Conservation (phyloP, 2,888 invertebrate genomes). For the Acleris emargana region DNA sequence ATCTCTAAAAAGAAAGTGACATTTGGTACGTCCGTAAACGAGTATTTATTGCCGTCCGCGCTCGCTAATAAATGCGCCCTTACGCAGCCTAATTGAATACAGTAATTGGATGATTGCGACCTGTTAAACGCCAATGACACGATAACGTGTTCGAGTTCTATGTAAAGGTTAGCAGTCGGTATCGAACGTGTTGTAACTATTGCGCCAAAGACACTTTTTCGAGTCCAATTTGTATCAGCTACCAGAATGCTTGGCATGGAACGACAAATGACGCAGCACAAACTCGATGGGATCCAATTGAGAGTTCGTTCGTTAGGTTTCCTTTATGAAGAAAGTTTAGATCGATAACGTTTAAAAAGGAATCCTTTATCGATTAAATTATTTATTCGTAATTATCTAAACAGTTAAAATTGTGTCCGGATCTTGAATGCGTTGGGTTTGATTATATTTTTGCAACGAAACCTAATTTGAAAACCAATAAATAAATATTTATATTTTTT, state of each 20-base stretch:
- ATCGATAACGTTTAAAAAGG: neutral
- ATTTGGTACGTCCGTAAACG: neutral
- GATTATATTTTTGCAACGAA: too few relatives aligned
- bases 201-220: too few relatives aligned
- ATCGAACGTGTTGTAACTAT: too few relatives aligned
- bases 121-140: neutral
- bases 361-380: neutral
- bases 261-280: neutral
- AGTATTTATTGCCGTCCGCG: neutral
- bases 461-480: too few relatives aligned
- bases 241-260: too few relatives aligned
- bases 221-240: too few relatives aligned
- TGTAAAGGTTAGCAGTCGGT: too few relatives aligned
- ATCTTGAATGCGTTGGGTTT: too few relatives aligned
- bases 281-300: conserved; percentile 1
- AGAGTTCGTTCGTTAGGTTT: neutral
- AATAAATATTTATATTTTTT: too few relatives aligned
- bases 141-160: too few relatives aligned
- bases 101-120: neutral
- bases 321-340: neutral
- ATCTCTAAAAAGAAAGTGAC: neutral
- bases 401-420: too few relatives aligned
- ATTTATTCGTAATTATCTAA: neutral
- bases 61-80: conserved; percentile 1
- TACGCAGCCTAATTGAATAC: neutral